Conservation (phyloP, 1,140 invertebrate species). For the Brachionus calyciflorus region DNA sequence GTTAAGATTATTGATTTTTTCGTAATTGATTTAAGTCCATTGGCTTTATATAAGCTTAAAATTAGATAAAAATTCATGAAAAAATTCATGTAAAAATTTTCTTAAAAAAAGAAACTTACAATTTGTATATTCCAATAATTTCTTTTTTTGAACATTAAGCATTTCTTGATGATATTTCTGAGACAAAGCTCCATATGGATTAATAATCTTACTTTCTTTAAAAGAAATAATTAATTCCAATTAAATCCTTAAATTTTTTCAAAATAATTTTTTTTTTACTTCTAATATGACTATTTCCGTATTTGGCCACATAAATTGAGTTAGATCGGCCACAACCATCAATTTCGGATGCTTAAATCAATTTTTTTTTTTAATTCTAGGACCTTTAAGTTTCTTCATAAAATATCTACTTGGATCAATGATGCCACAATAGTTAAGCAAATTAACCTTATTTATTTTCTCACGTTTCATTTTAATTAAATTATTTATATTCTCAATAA, state of each 20-base stretch:
- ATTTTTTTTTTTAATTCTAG: neutral
- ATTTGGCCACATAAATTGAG: slow-evolving; percentile 44
- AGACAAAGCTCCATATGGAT: slow-evolving; percentile 41
- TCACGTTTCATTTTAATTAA: neutral
- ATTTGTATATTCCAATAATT: slow-evolving; percentile 18
- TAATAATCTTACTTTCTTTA: slow-evolving; percentile 25
- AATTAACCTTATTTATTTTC: slow-evolving; percentile 21
- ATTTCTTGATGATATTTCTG: slow-evolving; percentile 41
- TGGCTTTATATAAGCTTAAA: slow-evolving; percentile 18
- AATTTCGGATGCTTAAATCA: neutral
- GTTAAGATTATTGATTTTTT: neutral
- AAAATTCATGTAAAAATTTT: no score
- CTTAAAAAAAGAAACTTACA: slow-evolving; percentile 4
- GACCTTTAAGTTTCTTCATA: neutral
- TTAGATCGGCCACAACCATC: slow-evolving; percentile 7
- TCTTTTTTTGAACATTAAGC: slow-evolving; percentile 34
- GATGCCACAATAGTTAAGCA: slow-evolving; percentile 37
- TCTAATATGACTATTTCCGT: slow-evolving; percentile 41
- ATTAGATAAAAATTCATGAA: neutral
- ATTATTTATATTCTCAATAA: slow-evolving; percentile 1
- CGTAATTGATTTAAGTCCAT: neutral
- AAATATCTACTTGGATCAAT: slow-evolving; percentile 11
- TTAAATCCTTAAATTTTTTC: neutral
- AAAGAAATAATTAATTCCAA: neutral
- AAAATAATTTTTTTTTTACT: neutral